phyloP scores from a whole-genome alignment of 2,888 invertebrate species.

The Pasiphila rectangulata region DNA sequence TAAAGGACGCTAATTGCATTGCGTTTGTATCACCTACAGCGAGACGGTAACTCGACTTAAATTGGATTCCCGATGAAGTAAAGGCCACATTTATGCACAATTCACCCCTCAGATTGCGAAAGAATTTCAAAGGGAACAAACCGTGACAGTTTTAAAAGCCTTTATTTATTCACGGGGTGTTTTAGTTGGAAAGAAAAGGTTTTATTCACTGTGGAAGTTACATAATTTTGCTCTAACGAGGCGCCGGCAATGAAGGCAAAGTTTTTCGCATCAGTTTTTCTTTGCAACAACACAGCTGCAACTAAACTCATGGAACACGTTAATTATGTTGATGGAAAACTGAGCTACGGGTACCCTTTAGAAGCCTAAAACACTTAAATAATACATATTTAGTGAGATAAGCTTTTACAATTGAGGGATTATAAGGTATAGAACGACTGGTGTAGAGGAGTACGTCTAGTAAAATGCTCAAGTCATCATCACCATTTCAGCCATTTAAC shows the following conservation, averaged over 20 bases:
- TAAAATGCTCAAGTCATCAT: too few relatives aligned
- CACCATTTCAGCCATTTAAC: too few relatives aligned
- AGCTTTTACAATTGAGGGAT: too few relatives aligned
- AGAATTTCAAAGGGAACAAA: conserved; percentile 35
- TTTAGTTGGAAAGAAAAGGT: conserved; percentile 21
- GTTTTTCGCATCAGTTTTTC: conserved; percentile 13
- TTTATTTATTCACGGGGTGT: conserved; percentile 30
- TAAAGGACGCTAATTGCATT: conserved; percentile 68
- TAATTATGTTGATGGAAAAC: conserved; percentile 4
- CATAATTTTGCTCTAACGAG: conserved; percentile 25
- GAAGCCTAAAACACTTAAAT: too few relatives aligned
- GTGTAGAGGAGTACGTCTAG: too few relatives aligned
- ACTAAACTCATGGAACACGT: conserved; percentile 2
- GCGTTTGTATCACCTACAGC: conserved; percentile 74
- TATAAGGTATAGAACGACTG: too few relatives aligned
- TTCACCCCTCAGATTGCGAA: conserved; percentile 46
- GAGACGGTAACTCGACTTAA: conserved; percentile 58
- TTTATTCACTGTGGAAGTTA: conserved; percentile 23
- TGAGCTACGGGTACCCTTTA: neutral
- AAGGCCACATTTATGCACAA: conserved; percentile 66
- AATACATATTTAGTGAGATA: too few relatives aligned
- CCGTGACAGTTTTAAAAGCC: conserved; percentile 28
- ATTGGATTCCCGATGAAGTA: conserved; percentile 73
- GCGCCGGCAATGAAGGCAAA: conserved; percentile 17
- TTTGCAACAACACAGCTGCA: conserved; percentile 8